phyloP scores from a whole-genome alignment of 2,113 vertebrate genomes.

The Danio rerio region GRCz12tu NC_133181.1:6543001-6543500 shows the following conservation, averaged over 20 bases:
- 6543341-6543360: constrained; percentile 72
- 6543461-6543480: not conserved
- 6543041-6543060: too few relatives aligned
- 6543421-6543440: constrained; percentile 30
- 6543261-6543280: constrained; percentile 63
- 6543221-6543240: constrained; percentile 66
- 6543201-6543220: not conserved
- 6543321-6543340: constrained; percentile 63
- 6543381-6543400: constrained; percentile 44
- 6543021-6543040: too few relatives aligned
- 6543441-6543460: not conserved
- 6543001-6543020: too few relatives aligned
- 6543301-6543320: constrained; percentile 66
- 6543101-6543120: too few relatives aligned
- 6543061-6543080: too few relatives aligned
- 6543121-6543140: too few relatives aligned
- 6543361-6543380: constrained; percentile 64
- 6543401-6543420: constrained; percentile 47
- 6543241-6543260: constrained; percentile 11
- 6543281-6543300: constrained; percentile 66
- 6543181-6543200: not conserved
- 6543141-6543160: too few relatives aligned
- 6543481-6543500: not conserved
- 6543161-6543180: not conserved
- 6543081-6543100: too few relatives aligned